These are phyloP conservation scores for Tenrec ecaudatus DNA, from an alignment of 2,113 vertebrate genomes.

Conservation along the genomic window DNA sequence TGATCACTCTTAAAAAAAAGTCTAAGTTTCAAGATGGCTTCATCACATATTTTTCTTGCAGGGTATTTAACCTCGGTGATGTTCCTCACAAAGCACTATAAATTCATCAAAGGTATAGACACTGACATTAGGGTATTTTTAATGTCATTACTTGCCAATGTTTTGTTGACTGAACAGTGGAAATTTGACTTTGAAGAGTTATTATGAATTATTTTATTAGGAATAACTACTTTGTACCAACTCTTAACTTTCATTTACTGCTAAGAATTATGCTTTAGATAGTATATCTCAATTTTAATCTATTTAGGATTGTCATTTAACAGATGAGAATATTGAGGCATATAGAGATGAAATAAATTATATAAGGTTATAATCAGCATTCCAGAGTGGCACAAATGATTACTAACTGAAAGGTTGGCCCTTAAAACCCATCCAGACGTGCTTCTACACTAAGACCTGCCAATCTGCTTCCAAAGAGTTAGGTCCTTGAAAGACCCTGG, in stretches of 20 bases:
- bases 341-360: conserved; percentile 37
- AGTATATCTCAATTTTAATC: neutral
- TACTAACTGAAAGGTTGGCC: neutral
- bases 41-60: neutral
- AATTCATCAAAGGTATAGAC: conserved; percentile 17
- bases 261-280: neutral
- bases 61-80: neutral
- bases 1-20: neutral
- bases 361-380: neutral
- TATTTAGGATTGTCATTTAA: conserved; percentile 39
- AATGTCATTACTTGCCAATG: neutral
- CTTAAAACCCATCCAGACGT: neutral
- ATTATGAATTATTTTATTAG: neutral
- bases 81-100: neutral
- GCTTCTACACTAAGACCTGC: neutral
- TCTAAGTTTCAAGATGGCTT: conserved; percentile 16
- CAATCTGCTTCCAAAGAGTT: neutral
- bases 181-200: conserved; percentile 12
- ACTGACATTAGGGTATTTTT: conserved; percentile 3
- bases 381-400: neutral
- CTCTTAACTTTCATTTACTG: conserved; percentile 1
- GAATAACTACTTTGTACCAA: neutral
- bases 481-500: neutral
- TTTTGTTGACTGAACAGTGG: conserved; percentile 16
- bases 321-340: conserved; percentile 39